Evolutionary conservation across 2,797 vertebrate species (phyloP), one percentile per base, ranked within the genome.

Genomic region (Percopsis omiscomaycus): DNA sequence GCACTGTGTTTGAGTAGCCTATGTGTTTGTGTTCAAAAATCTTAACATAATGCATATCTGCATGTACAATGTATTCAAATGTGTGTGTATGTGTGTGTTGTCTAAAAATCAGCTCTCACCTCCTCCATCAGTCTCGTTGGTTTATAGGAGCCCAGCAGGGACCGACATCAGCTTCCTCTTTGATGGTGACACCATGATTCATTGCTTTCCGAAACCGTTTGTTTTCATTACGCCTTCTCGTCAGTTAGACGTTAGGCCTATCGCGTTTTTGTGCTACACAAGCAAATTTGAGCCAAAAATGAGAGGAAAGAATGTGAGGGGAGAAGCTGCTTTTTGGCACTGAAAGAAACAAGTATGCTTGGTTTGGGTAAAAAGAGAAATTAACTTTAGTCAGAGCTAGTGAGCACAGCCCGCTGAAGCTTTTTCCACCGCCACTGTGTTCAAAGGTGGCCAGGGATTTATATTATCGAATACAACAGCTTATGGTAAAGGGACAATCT

Each of bases 181-280:
- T 89, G 89, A 91, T 87, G 86, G 80, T 84, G 84, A 85, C 83
- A 80, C 61, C 55, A 69, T 85, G 88, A 90, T 91, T 86, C 84
- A 89, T 88, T 69, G 82, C 73, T 79, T 69, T 82, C 61, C 49
- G 70, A 71, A 73, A 67, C 73, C 67, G 79, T 88, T 90, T 85
- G 86, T 90, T 89, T 89, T 89, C 84, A 85, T 88, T 90, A 84
- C 66, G 81, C 84, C 83, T 86, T 79, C 75, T 76, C 80, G 82
- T 88, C 84, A 84, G 82, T 61, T 68, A 50, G 28, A 30, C 14
- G 82, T 68, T 64, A 65, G 71, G 81, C 74, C 75, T 79, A 84
- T 85, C 82, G 62, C 56, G 13, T 55, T 70, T 85, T 85, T 58
- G 51, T 88, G 87, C 86, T 86, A 82, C 44, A 69, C 84, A 77